A percentile compares a stretch with the other conserved stretches of the same genome.
phyloP scores from a whole-genome alignment of 2,888 invertebrate species.

The Hypomecis atomaria region DNA sequence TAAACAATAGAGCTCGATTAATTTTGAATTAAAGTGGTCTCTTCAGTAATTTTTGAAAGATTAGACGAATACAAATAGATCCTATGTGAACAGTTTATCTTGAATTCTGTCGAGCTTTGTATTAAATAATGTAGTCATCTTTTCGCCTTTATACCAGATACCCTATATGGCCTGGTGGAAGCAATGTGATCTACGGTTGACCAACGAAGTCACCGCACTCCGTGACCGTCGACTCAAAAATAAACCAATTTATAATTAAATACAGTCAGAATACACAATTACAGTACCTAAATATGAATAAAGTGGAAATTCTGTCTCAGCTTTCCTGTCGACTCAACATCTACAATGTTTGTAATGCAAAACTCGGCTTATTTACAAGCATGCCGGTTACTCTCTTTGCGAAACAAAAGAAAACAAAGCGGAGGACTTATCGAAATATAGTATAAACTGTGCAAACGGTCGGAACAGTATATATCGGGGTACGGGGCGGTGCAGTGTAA shows the following conservation, averaged over 20 bases:
- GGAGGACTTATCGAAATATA: slow-evolving; percentile 15
- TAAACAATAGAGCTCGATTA: too few species aligned
- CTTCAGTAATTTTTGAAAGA: not conserved
- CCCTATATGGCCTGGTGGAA: too few species aligned
- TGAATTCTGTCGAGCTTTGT: not conserved
- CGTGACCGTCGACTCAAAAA: not conserved
- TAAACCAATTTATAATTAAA: not conserved
- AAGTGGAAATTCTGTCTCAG: slow-evolving; percentile 13
- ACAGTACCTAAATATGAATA: slow-evolving; percentile 6
- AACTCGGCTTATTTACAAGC: slow-evolving; percentile 32
- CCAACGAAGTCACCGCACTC: too few species aligned
- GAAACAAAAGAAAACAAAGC: slow-evolving; percentile 28
- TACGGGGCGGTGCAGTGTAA: not conserved
- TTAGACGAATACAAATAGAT: not conserved
- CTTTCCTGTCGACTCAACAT: slow-evolving; percentile 16
- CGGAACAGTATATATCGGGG: slow-evolving; percentile 29
- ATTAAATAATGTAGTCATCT: not conserved
- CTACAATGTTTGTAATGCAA: slow-evolving; percentile 23
- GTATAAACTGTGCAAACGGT: slow-evolving; percentile 52
- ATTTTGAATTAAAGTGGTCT: not conserved
- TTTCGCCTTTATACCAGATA: too few species aligned
- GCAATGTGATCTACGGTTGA: too few species aligned
- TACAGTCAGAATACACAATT: not conserved
- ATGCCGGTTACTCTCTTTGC: slow-evolving; percentile 27
- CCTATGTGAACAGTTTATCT: not conserved